Percentiles rank a stretch among this genome's conserved stretches.
Evolutionary conservation across 2,888 invertebrate species (phyloP).

Genomic region (Tinea semifulvella): DNA sequence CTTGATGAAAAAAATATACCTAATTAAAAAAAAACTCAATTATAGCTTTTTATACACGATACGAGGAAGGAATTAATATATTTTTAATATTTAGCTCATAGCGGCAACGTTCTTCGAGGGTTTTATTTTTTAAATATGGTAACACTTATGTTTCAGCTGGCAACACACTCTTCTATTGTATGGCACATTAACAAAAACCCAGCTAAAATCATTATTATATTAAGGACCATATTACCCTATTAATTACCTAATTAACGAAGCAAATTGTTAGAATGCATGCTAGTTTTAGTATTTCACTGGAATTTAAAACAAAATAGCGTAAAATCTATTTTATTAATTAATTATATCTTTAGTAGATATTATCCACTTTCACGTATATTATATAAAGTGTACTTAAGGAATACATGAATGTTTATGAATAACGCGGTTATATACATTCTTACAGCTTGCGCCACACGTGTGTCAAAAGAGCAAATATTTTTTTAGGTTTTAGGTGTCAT

Average conservation of each 20-base stretch:
- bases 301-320: not conserved
- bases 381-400: too few species aligned
- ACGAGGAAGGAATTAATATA: slow-evolving; percentile 37
- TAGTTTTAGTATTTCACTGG: not conserved
- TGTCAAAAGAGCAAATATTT: too few species aligned
- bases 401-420: too few species aligned
- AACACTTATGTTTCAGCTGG: slow-evolving; percentile 61
- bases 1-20: slow-evolving; percentile 25
- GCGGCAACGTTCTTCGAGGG: slow-evolving; percentile 19
- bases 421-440: too few species aligned
- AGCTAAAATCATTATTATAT: slow-evolving; percentile 50
- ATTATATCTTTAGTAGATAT: too few species aligned
- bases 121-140: slow-evolving; percentile 41
- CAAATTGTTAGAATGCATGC: not conserved
- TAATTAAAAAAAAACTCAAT: slow-evolving; percentile 33
- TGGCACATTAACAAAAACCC: slow-evolving; percentile 53
- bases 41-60: slow-evolving; percentile 46
- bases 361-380: too few species aligned
- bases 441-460: too few species aligned
- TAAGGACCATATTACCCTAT: slow-evolving; percentile 47
- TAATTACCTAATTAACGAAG: not conserved
- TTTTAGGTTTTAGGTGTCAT: too few species aligned
- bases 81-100: slow-evolving; percentile 32
- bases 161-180: slow-evolving; percentile 43
- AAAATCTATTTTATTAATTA: too few species aligned